Percentiles rank a stretch among this genome's conserved stretches.
These are phyloP conservation scores for Drosophila malerkotliana DNA, from an alignment of 1,140 invertebrate species.

Conservation along the genomic window DNA sequence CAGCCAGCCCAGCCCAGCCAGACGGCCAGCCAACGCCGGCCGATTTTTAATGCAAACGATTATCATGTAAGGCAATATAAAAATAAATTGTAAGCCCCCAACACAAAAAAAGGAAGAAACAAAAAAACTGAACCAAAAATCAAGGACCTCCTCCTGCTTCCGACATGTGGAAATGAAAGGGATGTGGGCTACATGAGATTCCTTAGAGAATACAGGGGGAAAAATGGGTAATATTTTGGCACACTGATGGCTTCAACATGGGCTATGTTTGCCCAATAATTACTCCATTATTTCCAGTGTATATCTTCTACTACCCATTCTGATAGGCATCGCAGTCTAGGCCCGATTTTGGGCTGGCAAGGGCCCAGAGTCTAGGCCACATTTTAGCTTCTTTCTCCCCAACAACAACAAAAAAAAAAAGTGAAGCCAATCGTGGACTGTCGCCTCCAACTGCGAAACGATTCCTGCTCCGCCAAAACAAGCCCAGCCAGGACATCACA, in stretches of 20 bases:
- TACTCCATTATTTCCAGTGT: constrained; percentile 10
- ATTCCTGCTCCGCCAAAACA: constrained; percentile 8
- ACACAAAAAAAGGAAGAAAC: constrained; percentile 14
- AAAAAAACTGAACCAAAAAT: constrained; percentile 12
- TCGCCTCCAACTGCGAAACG: constrained; percentile 20
- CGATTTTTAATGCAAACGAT: constrained; percentile 77
- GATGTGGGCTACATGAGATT: constrained; percentile 26
- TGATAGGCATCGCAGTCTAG: constrained; percentile 53
- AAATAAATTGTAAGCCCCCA: constrained; percentile 65
- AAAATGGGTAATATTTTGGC: neutral
- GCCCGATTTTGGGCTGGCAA: constrained; percentile 28
- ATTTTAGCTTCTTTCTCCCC: constrained; percentile 35
- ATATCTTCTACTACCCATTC: constrained; percentile 44
- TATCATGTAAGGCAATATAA: constrained; percentile 80
- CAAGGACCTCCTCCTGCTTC: constrained; percentile 1
- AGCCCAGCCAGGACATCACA: constrained; percentile 5
- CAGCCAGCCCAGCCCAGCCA: constrained; percentile 4
- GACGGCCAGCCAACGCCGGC: constrained; percentile 46
- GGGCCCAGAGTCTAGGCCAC: constrained; percentile 43
- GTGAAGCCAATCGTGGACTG: constrained; percentile 51
- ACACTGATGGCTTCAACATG: too few relatives aligned
- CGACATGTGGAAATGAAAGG: constrained; percentile 26
- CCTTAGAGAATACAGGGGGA: constrained; percentile 23
- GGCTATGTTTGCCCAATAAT: neutral
- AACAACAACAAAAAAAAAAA: constrained; percentile 3